These are phyloP conservation scores for Rhagium mordax DNA, from an alignment of 2,888 invertebrate species.

Conservation along the genomic window DNA sequence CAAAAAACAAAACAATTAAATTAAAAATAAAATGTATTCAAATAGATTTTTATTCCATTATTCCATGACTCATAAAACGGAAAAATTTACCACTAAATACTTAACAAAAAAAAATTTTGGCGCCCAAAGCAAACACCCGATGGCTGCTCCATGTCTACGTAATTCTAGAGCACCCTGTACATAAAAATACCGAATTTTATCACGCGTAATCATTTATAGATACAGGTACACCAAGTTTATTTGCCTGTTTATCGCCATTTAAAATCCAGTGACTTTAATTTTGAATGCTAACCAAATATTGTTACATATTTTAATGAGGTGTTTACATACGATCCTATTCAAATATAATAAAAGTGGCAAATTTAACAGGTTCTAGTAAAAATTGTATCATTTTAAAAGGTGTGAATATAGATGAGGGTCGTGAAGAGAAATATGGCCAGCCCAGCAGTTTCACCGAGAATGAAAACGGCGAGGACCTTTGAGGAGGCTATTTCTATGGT, in stretches of 20 bases:
- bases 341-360: background rate
- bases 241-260: background rate
- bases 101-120: no score
- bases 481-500: constrained; percentile 61
- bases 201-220: no score
- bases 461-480: constrained; percentile 46
- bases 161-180: no score
- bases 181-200: no score
- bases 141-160: no score
- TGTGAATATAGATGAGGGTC: background rate
- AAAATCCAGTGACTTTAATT: background rate
- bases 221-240: background rate
- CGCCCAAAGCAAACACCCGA: no score
- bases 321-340: background rate
- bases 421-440: constrained; percentile 24
- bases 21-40: no score
- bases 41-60: no score
- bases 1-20: no score
- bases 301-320: constrained; percentile 1
- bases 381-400: background rate
- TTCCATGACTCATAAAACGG: no score
- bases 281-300: constrained; percentile 25
- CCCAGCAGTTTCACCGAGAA: constrained; percentile 21
- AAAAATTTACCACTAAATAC: no score
- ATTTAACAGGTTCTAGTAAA: background rate